Evolutionary conservation across 2,888 invertebrate species (phyloP), one percentile per base, ranked within the genome.

Genomic region (Cordilura impudica): DNA sequence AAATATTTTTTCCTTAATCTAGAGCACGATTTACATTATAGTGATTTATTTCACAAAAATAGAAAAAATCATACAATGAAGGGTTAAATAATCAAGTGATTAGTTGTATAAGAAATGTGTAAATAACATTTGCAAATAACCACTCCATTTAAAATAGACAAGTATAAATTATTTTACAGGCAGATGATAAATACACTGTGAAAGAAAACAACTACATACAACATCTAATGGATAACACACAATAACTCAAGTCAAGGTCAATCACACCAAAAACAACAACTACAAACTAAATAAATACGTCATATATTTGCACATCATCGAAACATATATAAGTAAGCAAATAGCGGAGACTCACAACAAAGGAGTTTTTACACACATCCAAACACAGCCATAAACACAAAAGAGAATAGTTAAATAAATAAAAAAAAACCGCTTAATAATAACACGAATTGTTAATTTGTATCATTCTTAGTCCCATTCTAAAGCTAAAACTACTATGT

Each of bases 161-260:
- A 3, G 47, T 47, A 8, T 47, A 3, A 19, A 47, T 18, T 47
- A 1, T 19, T 19, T 56, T 56, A 19, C 31, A 35, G 19, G 54
- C 31, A 65, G 51, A 35, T 5, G 7, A 56, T 31, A 56, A 56
- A 12, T n/a, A 56, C 47, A 69, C 12, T 47, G 8, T 19, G 16
- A 60, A 16, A 70, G 1, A 49, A 16, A 16, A 2, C 18, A 16
- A 16, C 19, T 23, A 69, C 61, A 45, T 60, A 49, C 49, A 65
- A 56, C n/a, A n/a, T 35, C 31, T 23, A 23, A 29, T 65, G 18
- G 12, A 53, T 56, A 65, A 54, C 12, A 43, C n/a, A 45, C 16
- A 47, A 43, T 29, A 56, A 45, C 56, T 63, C 67, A 67, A 63
- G 77, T 72, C 77, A 78, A 72, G 72, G 77, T 63, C 61, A 78